phyloP scores from a whole-genome alignment of 2,888 invertebrate species.

The Drosophila dives region DNA sequence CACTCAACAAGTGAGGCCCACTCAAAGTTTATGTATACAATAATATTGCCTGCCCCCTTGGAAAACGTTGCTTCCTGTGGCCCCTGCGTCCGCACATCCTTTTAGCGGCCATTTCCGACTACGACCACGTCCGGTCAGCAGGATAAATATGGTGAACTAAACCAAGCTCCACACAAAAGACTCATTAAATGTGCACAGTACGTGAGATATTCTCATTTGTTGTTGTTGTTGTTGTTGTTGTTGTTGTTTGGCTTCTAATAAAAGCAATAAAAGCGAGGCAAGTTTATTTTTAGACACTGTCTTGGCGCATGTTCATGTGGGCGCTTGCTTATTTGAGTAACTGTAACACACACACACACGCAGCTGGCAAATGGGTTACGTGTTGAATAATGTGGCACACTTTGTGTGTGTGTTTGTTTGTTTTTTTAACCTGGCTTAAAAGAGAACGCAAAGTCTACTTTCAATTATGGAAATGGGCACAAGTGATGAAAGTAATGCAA shows the following conservation, averaged over 20 bases:
- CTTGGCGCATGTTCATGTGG: constrained; percentile 55
- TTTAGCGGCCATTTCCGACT: constrained; percentile 75
- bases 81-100: constrained; percentile 52
- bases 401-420: no score
- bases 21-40: constrained; percentile 72
- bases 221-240: not conserved
- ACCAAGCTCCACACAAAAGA: constrained; percentile 41
- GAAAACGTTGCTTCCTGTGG: constrained; percentile 4
- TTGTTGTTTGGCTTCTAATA: constrained; percentile 45
- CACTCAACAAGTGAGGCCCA: constrained; percentile 68
- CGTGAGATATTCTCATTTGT: constrained; percentile 37
- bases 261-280: constrained; percentile 57
- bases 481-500: constrained; percentile 7
- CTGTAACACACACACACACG: constrained; percentile 32
- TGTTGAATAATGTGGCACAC: constrained; percentile 59
- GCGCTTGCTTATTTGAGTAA: constrained; percentile 50
- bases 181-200: constrained; percentile 72
- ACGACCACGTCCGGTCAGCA: constrained; percentile 70
- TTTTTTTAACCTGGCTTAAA: not conserved
- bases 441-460: constrained; percentile 8
- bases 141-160: constrained; percentile 42
- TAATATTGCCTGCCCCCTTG: constrained; percentile 50
- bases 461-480: constrained; percentile 37
- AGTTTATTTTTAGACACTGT: constrained; percentile 65
- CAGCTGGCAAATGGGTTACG: constrained; percentile 62